These are phyloP conservation scores for Sakesphorus luctuosus DNA, from an alignment of 2,113 vertebrate genomes.

Conservation along the genomic window DNA sequence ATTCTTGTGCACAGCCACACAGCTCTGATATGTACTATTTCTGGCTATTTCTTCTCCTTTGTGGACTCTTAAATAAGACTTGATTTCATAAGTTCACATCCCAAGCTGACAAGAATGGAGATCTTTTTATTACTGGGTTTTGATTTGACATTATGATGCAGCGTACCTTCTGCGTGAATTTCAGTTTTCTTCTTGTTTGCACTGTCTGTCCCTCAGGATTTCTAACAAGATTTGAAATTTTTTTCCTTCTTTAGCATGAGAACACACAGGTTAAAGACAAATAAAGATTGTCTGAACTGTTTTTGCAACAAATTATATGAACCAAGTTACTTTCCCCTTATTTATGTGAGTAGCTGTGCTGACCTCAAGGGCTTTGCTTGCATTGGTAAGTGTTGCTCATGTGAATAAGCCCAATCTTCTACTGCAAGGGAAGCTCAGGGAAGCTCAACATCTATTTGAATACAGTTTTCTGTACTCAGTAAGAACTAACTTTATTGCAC, in stretches of 20 bases:
- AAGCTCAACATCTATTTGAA: neutral
- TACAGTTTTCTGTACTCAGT: neutral
- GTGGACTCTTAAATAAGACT: neutral
- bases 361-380: neutral
- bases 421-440: neutral
- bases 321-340: neutral
- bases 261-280: neutral
- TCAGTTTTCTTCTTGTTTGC: neutral
- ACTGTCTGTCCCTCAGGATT: neutral
- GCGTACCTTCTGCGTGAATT: neutral
- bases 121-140: neutral
- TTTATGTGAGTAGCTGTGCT: neutral
- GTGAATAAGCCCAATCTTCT: neutral
- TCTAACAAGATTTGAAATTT: neutral
- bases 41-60: neutral
- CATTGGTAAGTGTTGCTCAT: neutral
- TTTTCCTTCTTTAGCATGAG: neutral
- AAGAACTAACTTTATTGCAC: neutral
- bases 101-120: neutral
- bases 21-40: neutral
- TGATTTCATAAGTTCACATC: neutral
- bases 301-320: neutral
- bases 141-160: neutral
- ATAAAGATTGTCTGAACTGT: neutral
- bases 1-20: neutral